Evolutionary conservation across 2,113 vertebrate species (phyloP).

Genomic region (Myotis davidii): DNA sequence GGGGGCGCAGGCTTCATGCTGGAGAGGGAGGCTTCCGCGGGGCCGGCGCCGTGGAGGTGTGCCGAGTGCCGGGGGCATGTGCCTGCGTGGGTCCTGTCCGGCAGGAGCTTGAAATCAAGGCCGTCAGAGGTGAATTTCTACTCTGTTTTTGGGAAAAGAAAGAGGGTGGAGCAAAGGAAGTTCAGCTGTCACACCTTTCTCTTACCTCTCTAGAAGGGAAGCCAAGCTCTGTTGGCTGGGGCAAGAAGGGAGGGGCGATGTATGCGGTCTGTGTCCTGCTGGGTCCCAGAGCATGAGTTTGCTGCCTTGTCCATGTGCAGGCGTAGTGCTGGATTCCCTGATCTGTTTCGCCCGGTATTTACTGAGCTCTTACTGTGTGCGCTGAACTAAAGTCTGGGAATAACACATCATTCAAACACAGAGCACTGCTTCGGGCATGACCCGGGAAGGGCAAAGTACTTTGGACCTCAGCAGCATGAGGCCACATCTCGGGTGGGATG

Average conservation of each 20-base stretch:
- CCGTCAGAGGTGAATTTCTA: constrained; percentile 38
- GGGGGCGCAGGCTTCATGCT: neutral
- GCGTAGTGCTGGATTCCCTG: neutral
- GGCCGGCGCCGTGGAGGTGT: neutral
- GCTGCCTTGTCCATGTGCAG: neutral
- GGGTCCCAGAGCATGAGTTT: neutral
- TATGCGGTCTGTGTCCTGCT: rapidly evolving
- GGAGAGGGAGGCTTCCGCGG: neutral
- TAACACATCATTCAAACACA: neutral
- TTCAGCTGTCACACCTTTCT: constrained; percentile 33
- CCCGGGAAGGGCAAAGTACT: neutral
- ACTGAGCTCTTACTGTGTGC: neutral
- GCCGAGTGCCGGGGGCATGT: neutral
- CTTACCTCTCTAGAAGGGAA: neutral
- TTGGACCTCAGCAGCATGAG: neutral
- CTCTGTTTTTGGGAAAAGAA: constrained; percentile 48
- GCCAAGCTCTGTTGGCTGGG: neutral
- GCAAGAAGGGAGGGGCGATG: neutral
- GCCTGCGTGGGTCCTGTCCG: neutral
- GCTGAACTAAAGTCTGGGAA: neutral
- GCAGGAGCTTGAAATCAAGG: neutral
- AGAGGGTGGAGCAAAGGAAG: constrained; percentile 84
- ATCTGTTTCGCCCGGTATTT: rapidly evolving
- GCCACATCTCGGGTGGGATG: neutral
- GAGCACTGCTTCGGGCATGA: neutral